phyloP scores from a whole-genome alignment of 30 jellyfish, hydroid and myxozoan genomes.

The Aurelia coerulea region DNA sequence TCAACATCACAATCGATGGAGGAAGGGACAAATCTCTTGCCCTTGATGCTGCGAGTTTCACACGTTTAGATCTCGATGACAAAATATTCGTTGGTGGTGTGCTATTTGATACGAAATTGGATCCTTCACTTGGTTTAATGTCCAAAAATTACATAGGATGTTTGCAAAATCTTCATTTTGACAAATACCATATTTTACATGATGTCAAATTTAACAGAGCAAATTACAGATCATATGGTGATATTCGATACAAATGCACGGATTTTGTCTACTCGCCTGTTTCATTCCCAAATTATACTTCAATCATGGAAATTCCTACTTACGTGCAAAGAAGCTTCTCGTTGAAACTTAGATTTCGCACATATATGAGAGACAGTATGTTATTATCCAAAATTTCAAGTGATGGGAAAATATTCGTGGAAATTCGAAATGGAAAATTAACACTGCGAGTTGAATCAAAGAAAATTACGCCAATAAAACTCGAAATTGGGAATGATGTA shows the following conservation, averaged over 20 bases:
- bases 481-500: conserved; percentile 67
- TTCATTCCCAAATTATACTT: conserved; percentile 78
- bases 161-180: conserved; percentile 73
- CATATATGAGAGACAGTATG: conserved; percentile 75
- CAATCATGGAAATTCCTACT: conserved; percentile 76
- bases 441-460: conserved; percentile 72
- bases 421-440: conserved; percentile 66
- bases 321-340: conserved; percentile 73
- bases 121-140: conserved; percentile 56
- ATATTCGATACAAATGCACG: conserved; percentile 70
- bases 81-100: conserved; percentile 88
- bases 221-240: conserved; percentile 70
- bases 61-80: conserved; percentile 79
- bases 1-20: conserved; percentile 77
- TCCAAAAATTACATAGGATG: conserved; percentile 86
- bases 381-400: conserved; percentile 73
- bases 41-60: conserved; percentile 57
- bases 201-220: conserved; percentile 78
- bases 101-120: conserved; percentile 23
- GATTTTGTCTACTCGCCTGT: conserved; percentile 78
- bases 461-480: conserved; percentile 59
- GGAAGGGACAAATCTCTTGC: conserved; percentile 17
- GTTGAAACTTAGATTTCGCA: conserved; percentile 72
- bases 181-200: conserved; percentile 69
- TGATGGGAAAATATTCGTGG: conserved; percentile 77